Base-by-base conservation (phyloP, 1,140 invertebrate species). In the Philotrypesis tridentata region DNA sequence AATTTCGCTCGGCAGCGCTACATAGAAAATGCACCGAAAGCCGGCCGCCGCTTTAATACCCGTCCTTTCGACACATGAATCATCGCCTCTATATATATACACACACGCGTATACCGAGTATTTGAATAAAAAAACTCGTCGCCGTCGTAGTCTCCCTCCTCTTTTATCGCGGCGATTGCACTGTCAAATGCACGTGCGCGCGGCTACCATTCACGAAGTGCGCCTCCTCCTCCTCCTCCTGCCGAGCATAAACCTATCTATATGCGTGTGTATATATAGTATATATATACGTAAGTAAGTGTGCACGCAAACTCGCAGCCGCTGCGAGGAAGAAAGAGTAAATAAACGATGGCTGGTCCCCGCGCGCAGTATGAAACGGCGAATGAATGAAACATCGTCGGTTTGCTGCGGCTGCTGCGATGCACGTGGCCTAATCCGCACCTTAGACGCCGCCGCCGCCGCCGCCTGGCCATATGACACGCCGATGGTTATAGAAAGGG, bases 381-480 rank as follows among this genome's bases (percentile, higher is more conserved):
- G 48, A 48, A n/a, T n/a, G 31, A 73, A 73, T 17, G 25, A 73
- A 55, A 73, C 23, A 48, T 21, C 37, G 40, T 33, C 21, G 40
- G 27, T 37, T 40, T 3, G n/a, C 23, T 3, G 37, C 40, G 6
- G 4, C 67, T 21, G 40, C n/a, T n/a, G n/a, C n/a, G n/a, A n/a
- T n/a, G n/a, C 71, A 73, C 71, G 71, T 73, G 71, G 71, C 71
- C 48, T 37, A 37, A 70, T 70, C 67, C 71, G 71, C 23, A 29
- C 71, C 71, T 73, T 27, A 8, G 23, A 27, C 43, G 71, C 71
- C 0, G 33, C 33, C 37, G n/a, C 33, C 25, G 68, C n/a, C n/a
- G n/a, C 21, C 5, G 68, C 31, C 17, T 37, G 68, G 31, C 68
- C 68, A 70, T 70, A 70, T 70, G 68, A 70, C 68, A 70, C 33